Evolutionary conservation across 2,797 vertebrate species (phyloP).

Genomic region (Helostoma temminkii): DNA sequence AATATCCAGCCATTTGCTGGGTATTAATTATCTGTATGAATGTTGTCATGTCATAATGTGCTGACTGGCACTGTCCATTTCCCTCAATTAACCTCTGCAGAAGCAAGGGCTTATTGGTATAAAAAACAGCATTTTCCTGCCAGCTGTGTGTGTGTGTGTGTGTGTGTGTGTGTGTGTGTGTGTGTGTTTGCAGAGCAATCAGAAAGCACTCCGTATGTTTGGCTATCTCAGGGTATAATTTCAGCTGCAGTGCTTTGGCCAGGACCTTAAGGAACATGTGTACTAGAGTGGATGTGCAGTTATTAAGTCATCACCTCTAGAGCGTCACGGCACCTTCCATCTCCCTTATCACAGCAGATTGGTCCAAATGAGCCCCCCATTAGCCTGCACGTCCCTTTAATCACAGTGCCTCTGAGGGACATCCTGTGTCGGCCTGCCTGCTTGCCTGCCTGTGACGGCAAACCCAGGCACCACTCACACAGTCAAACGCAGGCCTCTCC

Average conservation of each 20-base stretch:
- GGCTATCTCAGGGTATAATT: neutral
- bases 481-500: conserved; percentile 37
- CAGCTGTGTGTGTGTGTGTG: conserved; percentile 1
- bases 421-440: conserved; percentile 8
- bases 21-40: too few relatives aligned
- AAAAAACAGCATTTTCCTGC: neutral
- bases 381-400: conserved; percentile 66
- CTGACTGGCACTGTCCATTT: conserved; percentile 16
- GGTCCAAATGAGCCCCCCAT: conserved; percentile 70
- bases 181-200: conserved; percentile 7
- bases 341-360: conserved; percentile 69
- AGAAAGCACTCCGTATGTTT: neutral
- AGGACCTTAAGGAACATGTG: conserved; percentile 26
- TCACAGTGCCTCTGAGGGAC: conserved; percentile 56
- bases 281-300: conserved; percentile 20
- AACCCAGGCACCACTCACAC: conserved; percentile 25
- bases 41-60: neutral
- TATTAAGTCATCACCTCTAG: conserved; percentile 64
- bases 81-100: neutral
- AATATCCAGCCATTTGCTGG: too few relatives aligned
- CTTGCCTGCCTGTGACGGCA: conserved; percentile 30
- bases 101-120: conserved; percentile 2
- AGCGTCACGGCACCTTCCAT: conserved; percentile 52
- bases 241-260: conserved; percentile 23
- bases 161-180: conserved; percentile 7